Evolutionary conservation across 2,113 vertebrate genomes (phyloP), one percentile per base, ranked within the genome.

Genomic region (Danio rerio): DNA sequence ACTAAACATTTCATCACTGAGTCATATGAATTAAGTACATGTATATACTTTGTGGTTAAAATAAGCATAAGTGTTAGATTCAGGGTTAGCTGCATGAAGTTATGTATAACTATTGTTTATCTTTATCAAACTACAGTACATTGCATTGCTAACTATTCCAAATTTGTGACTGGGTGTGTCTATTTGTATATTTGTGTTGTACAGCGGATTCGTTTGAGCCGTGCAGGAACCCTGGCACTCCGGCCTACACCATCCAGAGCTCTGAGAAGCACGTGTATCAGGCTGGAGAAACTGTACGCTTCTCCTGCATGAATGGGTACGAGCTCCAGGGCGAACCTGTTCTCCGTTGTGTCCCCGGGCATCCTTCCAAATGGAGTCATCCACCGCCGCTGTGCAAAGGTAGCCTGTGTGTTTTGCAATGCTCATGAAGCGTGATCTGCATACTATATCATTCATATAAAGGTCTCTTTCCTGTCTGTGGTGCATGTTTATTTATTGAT

Each of bases 341-440:
- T 86, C 92, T 98, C 86, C 96, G 93, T 82, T 99, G 97, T 87
- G 89, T 98, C 82, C 95, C 95, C 0, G 96, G 96, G 52, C 96
- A 95, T 84, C 97, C 97, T 1, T 97, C 97, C 0, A 95, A 94
- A 62, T 99, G 97, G 97, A 98, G 95, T 78, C 93, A 94, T 69
- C 90, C 95, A 0, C 95, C 96, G 40, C 97, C 97, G 81, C 93
- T 93, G 92, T 99, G 97, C 92, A 96, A 95, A 89, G 95, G 94
- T 94, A 77, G 74, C 21, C 1, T 15, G 31, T 18, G n/a, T 69
- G 55, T 78, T 40, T 43, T 72, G 61, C 49, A 56, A 9, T 49
- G 74, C 40, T 49, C 42, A n/a, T 40, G 20, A 16, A 50, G 53
- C 47, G 40, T 71, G 20, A 78, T 72, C 5, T 18, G 53, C 53